These are phyloP conservation scores for Myotis davidii DNA, from an alignment of 2,113 vertebrate species.

Conservation along the genomic window DNA sequence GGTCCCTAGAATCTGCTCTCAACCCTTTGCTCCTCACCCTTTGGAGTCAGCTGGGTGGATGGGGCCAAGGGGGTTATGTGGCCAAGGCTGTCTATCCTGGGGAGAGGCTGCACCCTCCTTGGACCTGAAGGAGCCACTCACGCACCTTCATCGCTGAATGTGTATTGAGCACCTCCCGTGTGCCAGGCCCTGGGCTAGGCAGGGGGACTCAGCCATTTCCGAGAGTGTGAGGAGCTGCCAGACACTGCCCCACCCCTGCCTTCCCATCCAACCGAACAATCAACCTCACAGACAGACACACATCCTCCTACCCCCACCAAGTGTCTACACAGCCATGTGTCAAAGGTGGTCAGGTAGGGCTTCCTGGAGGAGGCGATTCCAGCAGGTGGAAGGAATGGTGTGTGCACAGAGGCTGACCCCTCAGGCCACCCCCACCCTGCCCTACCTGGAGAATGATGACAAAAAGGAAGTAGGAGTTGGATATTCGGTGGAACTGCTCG, in stretches of 20 bases:
- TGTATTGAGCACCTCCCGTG: background rate
- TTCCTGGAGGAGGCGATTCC: background rate
- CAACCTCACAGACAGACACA: background rate
- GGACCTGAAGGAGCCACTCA: too few species aligned
- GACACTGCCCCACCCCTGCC: background rate
- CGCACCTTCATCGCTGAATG: too few species aligned
- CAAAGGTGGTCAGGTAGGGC: background rate
- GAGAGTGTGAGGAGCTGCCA: background rate
- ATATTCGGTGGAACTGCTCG: slow-evolving; percentile 92
- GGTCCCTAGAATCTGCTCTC: background rate
- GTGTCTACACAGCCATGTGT: background rate
- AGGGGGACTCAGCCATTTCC: background rate
- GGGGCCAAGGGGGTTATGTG: background rate
- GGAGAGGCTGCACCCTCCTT: background rate
- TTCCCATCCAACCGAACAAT: background rate
- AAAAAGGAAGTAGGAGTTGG: slow-evolving; percentile 95
- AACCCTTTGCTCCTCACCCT: background rate
- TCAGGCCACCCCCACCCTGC: background rate
- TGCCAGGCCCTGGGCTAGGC: background rate
- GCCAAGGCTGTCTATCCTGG: background rate
- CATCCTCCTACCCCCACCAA: background rate
- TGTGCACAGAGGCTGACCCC: background rate
- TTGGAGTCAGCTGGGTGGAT: background rate
- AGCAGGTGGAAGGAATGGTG: background rate
- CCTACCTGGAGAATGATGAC: slow-evolving; percentile 93